Percentiles rank a stretch among this genome's conserved stretches.
These are phyloP conservation scores for Lathronympha strigana DNA, from an alignment of 2,888 invertebrate genomes.

Conservation along the genomic window DNA sequence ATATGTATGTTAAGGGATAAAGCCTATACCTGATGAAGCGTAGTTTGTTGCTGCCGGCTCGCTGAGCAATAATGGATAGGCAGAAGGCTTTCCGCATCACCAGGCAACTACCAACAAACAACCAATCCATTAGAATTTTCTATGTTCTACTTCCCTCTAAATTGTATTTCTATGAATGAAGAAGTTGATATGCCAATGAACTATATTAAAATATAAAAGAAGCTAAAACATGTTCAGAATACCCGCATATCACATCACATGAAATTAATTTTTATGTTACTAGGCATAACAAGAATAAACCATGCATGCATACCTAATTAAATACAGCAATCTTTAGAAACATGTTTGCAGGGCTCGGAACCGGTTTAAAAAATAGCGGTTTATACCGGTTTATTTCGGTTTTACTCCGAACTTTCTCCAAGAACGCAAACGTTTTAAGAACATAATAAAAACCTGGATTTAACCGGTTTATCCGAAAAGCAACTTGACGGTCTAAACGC, in stretches of 20 bases:
- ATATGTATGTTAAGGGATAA: conserved; percentile 61
- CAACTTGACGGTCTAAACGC: too few species aligned
- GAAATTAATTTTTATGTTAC: neutral
- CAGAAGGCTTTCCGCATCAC: conserved; percentile 86
- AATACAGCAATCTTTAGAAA: neutral
- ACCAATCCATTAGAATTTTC: conserved; percentile 80
- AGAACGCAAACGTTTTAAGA: too few species aligned
- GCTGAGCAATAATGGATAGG: conserved; percentile 86
- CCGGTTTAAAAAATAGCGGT: too few species aligned
- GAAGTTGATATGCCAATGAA: conserved; percentile 77
- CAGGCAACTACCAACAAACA: conserved; percentile 85
- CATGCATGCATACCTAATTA: conserved; percentile 11
- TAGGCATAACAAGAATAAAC: conserved; percentile 1
- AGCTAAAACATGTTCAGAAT: neutral
- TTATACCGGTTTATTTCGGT: too few species aligned
- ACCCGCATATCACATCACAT: neutral
- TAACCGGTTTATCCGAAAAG: too few species aligned
- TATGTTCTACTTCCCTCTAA: conserved; percentile 49
- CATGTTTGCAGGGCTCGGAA: neutral
- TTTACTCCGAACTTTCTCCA: too few species aligned
- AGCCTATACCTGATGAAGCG: conserved; percentile 85
- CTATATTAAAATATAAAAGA: conserved; percentile 62
- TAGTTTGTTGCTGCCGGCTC: conserved; percentile 85
- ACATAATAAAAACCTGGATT: too few species aligned
- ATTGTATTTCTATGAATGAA: conserved; percentile 47